Evolutionary conservation across 2,797 vertebrate genomes (phyloP), one percentile per base, ranked within the genome.

Genomic region (Chaetodon trifasciatus): DNA sequence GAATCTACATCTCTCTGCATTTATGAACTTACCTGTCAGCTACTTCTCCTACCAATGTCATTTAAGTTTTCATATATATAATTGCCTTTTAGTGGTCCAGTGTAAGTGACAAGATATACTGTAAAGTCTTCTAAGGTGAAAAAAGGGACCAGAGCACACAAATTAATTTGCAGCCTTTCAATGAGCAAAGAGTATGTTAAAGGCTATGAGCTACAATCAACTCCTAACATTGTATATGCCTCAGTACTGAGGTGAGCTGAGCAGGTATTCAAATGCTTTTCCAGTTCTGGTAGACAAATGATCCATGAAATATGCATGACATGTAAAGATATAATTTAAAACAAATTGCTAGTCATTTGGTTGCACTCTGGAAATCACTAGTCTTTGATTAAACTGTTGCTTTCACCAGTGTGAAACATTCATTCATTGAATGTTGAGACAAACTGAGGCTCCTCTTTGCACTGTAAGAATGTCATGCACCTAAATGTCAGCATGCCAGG

Each of bases 401-500:
- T 75, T 71, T 58, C 46, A 65, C 60, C 24, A 42, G 13, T 28
- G 21, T 60, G 23, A 62, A 64, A 28, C 39, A 53, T 32, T 74
- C 47, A 12, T 28, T 44, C 23, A 11, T 52, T 61, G 32, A 50
- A 56, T 19, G 0, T 6, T 57, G 55, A 58, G 55, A 60, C 67
- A 75, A 63, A 68, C 6, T 3, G 37, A 46, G 28, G 50, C 68
- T 67, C 23, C n/a, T 79, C 42, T 62, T 16, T 77, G 21, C 46
- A 40, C 60, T 13, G 55, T 32, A 23, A 24, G 39, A 58, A 72
- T 72, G 74, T 65, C 69, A n/a, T 58, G 19, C 42, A 40, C 46
- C 53, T 85, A 91, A 92, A 91, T 89, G 89, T 89, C 71, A 74
- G 75, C 62, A 52, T 75, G 66, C 67, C 70, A 60, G 56, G 44